Evolutionary conservation across 2,797 vertebrate species (phyloP).

Genomic region (Danio tinwini): DNA sequence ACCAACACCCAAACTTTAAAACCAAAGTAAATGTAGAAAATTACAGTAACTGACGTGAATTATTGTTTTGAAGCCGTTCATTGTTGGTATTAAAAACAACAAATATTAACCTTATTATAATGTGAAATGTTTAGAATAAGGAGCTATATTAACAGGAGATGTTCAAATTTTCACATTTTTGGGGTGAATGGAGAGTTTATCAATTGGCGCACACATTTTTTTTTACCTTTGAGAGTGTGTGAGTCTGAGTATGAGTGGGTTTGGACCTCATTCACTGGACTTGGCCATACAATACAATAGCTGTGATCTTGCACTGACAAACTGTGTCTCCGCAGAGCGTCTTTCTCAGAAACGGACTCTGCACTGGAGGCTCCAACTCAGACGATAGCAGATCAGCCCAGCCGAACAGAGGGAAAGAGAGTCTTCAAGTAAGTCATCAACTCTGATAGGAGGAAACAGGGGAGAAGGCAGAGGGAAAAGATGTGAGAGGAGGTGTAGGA

Average conservation of each 20-base stretch:
- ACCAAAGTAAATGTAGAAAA: background rate
- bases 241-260: slow-evolving; percentile 5
- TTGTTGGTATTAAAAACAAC: background rate
- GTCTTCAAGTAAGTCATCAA: slow-evolving; percentile 81
- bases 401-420: slow-evolving; percentile 71
- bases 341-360: slow-evolving; percentile 53
- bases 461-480: background rate
- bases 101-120: background rate
- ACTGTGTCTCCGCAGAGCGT: slow-evolving; percentile 61
- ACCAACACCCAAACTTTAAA: background rate
- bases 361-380: slow-evolving; percentile 55
- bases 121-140: background rate
- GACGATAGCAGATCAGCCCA: background rate
- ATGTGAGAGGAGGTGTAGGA: background rate
- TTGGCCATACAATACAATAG: slow-evolving; percentile 24
- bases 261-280: background rate
- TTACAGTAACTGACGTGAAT: background rate
- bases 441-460: background rate
- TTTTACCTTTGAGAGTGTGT: background rate
- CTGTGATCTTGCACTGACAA: slow-evolving; percentile 51
- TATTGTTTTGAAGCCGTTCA: background rate
- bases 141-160: background rate
- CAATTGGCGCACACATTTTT: slow-evolving; percentile 3
- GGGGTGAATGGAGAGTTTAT: background rate
- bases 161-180: background rate